These are phyloP conservation scores for Alectoris magna DNA, from an alignment of 2,797 vertebrate genomes.

Conservation along the genomic window DNA sequence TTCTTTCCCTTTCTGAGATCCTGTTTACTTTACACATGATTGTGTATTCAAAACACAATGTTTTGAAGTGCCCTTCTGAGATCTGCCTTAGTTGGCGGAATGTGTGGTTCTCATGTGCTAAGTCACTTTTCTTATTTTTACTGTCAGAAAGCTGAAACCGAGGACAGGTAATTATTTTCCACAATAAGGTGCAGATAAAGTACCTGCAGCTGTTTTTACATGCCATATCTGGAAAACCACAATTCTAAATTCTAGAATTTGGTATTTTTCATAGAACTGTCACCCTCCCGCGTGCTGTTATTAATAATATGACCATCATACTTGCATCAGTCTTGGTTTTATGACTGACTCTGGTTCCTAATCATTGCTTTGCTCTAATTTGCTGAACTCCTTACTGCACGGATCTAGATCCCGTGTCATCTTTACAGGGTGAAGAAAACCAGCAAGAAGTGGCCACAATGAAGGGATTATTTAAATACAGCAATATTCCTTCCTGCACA, in stretches of 20 bases:
- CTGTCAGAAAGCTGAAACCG: background rate
- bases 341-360: background rate
- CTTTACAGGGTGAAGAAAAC: background rate
- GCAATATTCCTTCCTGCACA: background rate
- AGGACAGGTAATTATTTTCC: background rate
- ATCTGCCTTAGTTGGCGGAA: background rate
- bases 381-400: background rate
- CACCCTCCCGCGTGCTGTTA: background rate
- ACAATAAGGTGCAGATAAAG: background rate
- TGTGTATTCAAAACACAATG: background rate
- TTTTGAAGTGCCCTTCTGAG: background rate
- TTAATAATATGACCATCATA: background rate
- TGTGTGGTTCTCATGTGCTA: background rate
- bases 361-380: background rate
- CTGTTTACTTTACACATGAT: background rate
- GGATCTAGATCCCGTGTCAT: background rate
- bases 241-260: conserved; percentile 11
- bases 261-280: background rate
- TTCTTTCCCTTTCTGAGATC: background rate
- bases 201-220: too few relatives aligned
- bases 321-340: background rate
- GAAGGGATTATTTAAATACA: background rate
- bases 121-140: background rate
- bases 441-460: background rate
- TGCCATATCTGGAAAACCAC: background rate